Percentiles rank a stretch among this genome's conserved stretches.
These are phyloP conservation scores for Schrankia costaestrigalis DNA, from an alignment of 2,888 invertebrate species.

Conservation along the genomic window DNA sequence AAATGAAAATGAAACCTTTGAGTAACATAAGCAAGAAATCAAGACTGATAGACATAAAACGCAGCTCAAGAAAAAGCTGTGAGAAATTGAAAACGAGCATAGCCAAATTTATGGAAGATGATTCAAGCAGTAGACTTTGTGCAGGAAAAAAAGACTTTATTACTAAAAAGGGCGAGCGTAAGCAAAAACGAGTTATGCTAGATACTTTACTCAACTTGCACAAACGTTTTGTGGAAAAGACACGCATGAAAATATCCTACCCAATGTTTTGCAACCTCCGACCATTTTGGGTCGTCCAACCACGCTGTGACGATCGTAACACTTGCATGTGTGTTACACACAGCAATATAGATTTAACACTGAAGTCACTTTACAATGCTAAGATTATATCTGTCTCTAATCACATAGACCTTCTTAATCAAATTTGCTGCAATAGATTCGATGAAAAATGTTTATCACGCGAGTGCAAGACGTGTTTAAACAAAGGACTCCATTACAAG, in stretches of 20 bases:
- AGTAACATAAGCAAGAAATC: too few relatives aligned
- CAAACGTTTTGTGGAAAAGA: slow-evolving; percentile 2
- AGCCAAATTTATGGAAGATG: slow-evolving; percentile 11
- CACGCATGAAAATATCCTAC: slow-evolving; percentile 2
- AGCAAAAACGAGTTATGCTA: slow-evolving; percentile 15
- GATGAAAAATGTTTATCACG: neutral
- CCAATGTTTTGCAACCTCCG: slow-evolving; percentile 9
- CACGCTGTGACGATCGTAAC: slow-evolving; percentile 6
- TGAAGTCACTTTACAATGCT: neutral
- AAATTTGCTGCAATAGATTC: neutral
- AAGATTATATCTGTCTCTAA: neutral
- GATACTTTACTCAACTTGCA: slow-evolving; percentile 11
- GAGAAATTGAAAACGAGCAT: slow-evolving; percentile 10
- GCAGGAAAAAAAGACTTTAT: slow-evolving; percentile 10
- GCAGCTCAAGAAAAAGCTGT: too few relatives aligned
- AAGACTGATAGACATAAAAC: too few relatives aligned
- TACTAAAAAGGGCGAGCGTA: slow-evolving; percentile 9
- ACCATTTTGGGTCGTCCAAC: slow-evolving; percentile 11
- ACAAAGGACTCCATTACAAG: neutral
- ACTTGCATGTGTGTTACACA: slow-evolving; percentile 7
- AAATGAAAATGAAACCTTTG: too few relatives aligned
- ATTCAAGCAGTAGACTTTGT: slow-evolving; percentile 11
- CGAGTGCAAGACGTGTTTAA: neutral
- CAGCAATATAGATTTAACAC: slow-evolving; percentile 2
- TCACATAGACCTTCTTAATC: neutral